Conservation (phyloP, 2,888 invertebrate genomes). For the Pterostichus madidus region DNA sequence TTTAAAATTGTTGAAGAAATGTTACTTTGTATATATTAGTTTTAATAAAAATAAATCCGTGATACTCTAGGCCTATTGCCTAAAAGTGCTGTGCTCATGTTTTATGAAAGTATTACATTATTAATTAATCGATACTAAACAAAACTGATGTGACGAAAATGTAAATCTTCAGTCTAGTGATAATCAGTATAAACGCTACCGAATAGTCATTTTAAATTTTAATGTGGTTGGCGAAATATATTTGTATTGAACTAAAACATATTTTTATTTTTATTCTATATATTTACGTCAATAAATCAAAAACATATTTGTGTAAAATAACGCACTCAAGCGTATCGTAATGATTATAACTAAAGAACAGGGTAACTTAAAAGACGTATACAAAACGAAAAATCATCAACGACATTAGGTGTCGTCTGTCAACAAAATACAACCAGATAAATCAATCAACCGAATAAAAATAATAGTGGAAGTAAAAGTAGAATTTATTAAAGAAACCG, state of each 20-base stretch:
- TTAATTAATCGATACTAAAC: constrained; percentile 60
- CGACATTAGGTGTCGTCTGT: constrained; percentile 48
- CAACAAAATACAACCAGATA: constrained; percentile 32
- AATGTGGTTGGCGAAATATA: constrained; percentile 62
- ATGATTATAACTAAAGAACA: constrained; percentile 65
- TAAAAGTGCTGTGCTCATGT: constrained; percentile 67
- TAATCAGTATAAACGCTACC: constrained; percentile 42
- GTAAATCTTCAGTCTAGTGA: constrained; percentile 58
- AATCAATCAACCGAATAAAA: constrained; percentile 17
- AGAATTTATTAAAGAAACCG: constrained; percentile 21
- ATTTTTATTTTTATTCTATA: constrained; percentile 53
- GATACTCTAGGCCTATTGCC: constrained; percentile 67
- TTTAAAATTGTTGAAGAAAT: constrained; percentile 65
- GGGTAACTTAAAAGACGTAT: constrained; percentile 64
- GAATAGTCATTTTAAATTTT: constrained; percentile 52
- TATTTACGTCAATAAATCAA: constrained; percentile 55
- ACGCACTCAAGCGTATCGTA: constrained; percentile 59
- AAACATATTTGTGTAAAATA: constrained; percentile 56
- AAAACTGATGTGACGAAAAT: constrained; percentile 61
- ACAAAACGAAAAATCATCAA: constrained; percentile 48
- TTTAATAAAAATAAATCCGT: constrained; percentile 65
- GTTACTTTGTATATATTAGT: constrained; percentile 66
- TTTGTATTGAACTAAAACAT: constrained; percentile 52
- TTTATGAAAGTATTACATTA: constrained; percentile 65
- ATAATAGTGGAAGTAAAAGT: constrained; percentile 13